Percentiles rank a stretch among this genome's conserved stretches.
Conservation (phyloP, 2,888 invertebrate species). For the Myopa tessellatipennis region DNA sequence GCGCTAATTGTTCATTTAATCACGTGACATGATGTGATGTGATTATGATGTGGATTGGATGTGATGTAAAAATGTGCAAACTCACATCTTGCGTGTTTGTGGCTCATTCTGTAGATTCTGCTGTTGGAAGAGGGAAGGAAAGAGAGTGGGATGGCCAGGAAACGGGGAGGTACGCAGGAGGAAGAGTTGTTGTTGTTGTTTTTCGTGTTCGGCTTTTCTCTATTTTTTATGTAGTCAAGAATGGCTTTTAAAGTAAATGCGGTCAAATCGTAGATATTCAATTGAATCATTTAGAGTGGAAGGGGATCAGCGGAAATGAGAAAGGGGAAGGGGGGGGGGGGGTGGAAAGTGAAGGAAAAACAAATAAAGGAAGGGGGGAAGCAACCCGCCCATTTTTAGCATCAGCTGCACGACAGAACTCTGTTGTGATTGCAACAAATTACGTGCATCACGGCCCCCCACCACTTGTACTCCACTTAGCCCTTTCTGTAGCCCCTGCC, state of each 20-base stretch:
- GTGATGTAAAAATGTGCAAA: slow-evolving; percentile 45
- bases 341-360: neutral
- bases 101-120: slow-evolving; percentile 37
- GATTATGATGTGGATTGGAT: neutral
- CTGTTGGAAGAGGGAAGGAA: neutral
- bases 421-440: slow-evolving; percentile 30
- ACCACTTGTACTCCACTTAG: neutral
- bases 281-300: neutral
- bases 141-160: neutral
- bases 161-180: neutral
- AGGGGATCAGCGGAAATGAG: neutral
- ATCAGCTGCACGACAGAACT: neutral
- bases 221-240: slow-evolving; percentile 10
- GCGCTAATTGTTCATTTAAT: slow-evolving; percentile 27
- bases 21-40: slow-evolving; percentile 26
- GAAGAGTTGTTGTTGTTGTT: neutral
- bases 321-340: neutral
- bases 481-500: neutral
- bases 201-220: neutral
- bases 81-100: slow-evolving; percentile 47
- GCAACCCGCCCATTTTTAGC: neutral
- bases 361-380: neutral
- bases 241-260: slow-evolving; percentile 18
- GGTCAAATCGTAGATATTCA: slow-evolving; percentile 16
- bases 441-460: neutral